Percentiles rank a stretch among this genome's conserved stretches.
Evolutionary conservation across 2,888 invertebrate genomes (phyloP).

Genomic region (Anagyrus pseudococci): DNA sequence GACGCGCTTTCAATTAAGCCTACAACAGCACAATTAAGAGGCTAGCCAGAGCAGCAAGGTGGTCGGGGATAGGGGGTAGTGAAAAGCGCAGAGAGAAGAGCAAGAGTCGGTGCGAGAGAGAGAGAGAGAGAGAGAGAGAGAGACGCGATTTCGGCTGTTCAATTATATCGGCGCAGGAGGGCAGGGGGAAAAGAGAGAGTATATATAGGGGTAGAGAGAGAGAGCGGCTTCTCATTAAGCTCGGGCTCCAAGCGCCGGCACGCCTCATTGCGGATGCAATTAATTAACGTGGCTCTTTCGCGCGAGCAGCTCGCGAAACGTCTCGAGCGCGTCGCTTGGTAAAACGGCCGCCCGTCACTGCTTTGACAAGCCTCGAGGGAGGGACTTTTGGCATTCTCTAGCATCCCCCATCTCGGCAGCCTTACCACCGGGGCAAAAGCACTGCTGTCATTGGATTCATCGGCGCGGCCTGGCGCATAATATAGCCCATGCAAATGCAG

Average conservation of each 20-base stretch:
- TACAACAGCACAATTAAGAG: too few species aligned
- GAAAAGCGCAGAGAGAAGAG: too few species aligned
- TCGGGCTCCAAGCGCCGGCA: background rate
- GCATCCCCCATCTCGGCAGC: too few species aligned
- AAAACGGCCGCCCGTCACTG: background rate
- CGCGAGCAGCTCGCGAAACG: background rate
- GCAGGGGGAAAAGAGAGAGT: too few species aligned
- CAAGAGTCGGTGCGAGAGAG: too few species aligned
- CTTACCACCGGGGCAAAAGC: constrained; percentile 12
- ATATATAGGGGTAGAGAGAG: background rate
- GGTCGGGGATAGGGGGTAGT: too few species aligned
- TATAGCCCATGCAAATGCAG: constrained; percentile 24
- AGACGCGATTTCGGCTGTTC: constrained; percentile 19
- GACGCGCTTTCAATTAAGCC: too few species aligned
- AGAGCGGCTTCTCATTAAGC: constrained; percentile 16
- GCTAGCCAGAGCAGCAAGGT: too few species aligned
- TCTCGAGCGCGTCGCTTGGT: background rate
- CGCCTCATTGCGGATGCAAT: constrained; percentile 19
- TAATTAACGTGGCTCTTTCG: constrained; percentile 16
- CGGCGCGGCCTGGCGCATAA: constrained; percentile 13
- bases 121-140: too few species aligned
- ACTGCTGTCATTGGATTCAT: constrained; percentile 26
- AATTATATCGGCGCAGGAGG: constrained; percentile 11
- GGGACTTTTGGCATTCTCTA: background rate
- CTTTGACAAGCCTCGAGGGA: constrained; percentile 22